phyloP scores from a whole-genome alignment of 2,797 vertebrate species.

The Ambastaia sidthimunki region DNA sequence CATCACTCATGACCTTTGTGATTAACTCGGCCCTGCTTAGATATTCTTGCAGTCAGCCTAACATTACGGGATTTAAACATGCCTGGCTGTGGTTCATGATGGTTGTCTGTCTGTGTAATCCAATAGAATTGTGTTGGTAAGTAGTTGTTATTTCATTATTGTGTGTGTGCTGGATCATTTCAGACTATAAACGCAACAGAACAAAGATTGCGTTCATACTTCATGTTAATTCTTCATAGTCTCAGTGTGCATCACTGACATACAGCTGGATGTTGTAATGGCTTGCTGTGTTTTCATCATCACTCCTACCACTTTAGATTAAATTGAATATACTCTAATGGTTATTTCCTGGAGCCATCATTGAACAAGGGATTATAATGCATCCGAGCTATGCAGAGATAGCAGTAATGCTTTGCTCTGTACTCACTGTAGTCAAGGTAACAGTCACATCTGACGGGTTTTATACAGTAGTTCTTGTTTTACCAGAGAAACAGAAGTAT shows the following conservation, averaged over 20 bases:
- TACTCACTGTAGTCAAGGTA: constrained; percentile 2
- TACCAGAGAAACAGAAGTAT: constrained; percentile 7
- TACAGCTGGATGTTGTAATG: constrained; percentile 28
- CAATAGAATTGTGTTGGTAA: constrained; percentile 69
- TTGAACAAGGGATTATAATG: neutral
- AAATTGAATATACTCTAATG: constrained; percentile 27
- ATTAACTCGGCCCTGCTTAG: constrained; percentile 57
- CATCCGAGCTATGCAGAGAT: neutral
- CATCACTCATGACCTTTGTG: constrained; percentile 40
- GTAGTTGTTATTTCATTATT: constrained; percentile 76
- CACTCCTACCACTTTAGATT: constrained; percentile 37
- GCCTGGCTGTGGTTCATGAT: constrained; percentile 20
- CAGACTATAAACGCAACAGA: constrained; percentile 65
- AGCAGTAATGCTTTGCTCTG: neutral
- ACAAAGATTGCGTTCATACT: constrained; percentile 54
- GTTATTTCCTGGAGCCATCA: constrained; percentile 24
- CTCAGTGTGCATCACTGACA: neutral
- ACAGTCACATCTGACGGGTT: neutral
- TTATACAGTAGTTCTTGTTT: neutral
- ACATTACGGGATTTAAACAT: constrained; percentile 66
- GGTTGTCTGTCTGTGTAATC: constrained; percentile 69
- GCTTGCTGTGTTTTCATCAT: constrained; percentile 23
- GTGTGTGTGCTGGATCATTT: constrained; percentile 65
- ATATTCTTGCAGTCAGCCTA: constrained; percentile 64
- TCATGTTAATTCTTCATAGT: constrained; percentile 40